Percentiles rank a stretch among this genome's conserved stretches.
phyloP scores from a whole-genome alignment of 1,140 invertebrate species.

The Nephotettix cincticeps region DNA sequence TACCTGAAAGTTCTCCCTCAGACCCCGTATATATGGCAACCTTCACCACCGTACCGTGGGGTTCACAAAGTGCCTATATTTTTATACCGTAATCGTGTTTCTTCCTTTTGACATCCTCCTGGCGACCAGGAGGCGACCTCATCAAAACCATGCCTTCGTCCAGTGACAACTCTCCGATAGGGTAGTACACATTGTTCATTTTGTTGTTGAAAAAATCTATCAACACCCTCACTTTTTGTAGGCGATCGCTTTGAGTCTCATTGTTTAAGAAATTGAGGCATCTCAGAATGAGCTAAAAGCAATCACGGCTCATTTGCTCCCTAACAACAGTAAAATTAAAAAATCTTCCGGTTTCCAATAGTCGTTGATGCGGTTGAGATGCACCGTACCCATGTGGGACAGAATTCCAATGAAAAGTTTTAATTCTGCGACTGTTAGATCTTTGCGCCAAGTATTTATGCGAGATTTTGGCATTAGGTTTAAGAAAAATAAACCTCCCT shows the following conservation, averaged over 20 bases:
- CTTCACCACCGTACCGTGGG: constrained; percentile 31
- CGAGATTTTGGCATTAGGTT: too few relatives aligned
- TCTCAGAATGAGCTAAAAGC: constrained; percentile 23
- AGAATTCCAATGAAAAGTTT: too few relatives aligned
- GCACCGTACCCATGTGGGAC: too few relatives aligned
- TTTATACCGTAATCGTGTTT: constrained; percentile 24
- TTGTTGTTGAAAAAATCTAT: constrained; percentile 40
- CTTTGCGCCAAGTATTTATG: too few relatives aligned
- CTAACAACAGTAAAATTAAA: constrained; percentile 14
- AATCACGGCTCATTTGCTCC: constrained; percentile 22
- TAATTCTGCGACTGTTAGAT: too few relatives aligned
- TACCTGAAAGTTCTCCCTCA: constrained; percentile 22
- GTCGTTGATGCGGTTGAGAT: background rate
- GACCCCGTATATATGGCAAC: constrained; percentile 36
- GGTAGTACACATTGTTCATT: constrained; percentile 40
- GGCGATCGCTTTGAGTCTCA: background rate
- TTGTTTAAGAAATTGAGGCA: constrained; percentile 18
- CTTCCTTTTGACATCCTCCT: constrained; percentile 13
- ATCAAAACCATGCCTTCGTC: constrained; percentile 19
- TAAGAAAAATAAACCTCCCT: background rate
- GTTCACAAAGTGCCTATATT: constrained; percentile 32
- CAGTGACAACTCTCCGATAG: constrained; percentile 34
- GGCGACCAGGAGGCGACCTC: background rate
- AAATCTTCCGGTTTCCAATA: background rate
- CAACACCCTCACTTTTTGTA: constrained; percentile 27